phyloP scores from a whole-genome alignment of 2,113 vertebrate species.

The Heptranchias perlo region DNA sequence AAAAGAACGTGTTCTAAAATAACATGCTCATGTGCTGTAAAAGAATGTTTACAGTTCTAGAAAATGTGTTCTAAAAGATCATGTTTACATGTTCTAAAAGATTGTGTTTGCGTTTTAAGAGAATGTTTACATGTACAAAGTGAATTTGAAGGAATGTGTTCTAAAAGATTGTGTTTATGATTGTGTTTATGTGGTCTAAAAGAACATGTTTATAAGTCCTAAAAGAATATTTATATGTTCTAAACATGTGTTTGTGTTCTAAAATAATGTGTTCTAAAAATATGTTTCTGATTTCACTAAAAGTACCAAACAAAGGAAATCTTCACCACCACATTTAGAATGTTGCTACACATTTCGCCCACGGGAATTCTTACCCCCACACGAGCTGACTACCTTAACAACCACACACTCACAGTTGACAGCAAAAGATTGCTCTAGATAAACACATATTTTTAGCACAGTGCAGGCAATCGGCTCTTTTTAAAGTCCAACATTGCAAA shows the following conservation, averaged over 20 bases:
- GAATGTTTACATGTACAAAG: neutral
- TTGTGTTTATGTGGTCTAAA: too few relatives aligned
- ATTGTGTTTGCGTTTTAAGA: neutral
- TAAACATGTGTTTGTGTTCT: too few relatives aligned
- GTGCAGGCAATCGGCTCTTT: slow-evolving; percentile 13
- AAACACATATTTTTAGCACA: neutral
- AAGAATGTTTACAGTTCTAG: neutral
- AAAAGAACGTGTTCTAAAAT: neutral
- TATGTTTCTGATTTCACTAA: neutral
- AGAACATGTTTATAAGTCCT: too few relatives aligned
- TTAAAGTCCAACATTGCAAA: slow-evolving; percentile 17
- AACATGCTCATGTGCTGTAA: neutral
- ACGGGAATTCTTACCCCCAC: slow-evolving; percentile 20
- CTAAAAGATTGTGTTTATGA: neutral
- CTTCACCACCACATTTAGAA: neutral
- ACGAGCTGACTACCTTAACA: slow-evolving; percentile 15
- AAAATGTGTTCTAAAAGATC: neutral
- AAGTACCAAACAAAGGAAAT: neutral
- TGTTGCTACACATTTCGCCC: neutral
- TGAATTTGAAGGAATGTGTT: neutral
- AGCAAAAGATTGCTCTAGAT: slow-evolving; percentile 18
- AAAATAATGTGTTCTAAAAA: neutral
- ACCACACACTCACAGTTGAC: slow-evolving; percentile 16
- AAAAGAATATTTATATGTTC: too few relatives aligned
- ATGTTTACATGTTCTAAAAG: too few relatives aligned